Conservation (phyloP, 2,113 vertebrate genomes). For the Hirundichthys speculiger region DNA sequence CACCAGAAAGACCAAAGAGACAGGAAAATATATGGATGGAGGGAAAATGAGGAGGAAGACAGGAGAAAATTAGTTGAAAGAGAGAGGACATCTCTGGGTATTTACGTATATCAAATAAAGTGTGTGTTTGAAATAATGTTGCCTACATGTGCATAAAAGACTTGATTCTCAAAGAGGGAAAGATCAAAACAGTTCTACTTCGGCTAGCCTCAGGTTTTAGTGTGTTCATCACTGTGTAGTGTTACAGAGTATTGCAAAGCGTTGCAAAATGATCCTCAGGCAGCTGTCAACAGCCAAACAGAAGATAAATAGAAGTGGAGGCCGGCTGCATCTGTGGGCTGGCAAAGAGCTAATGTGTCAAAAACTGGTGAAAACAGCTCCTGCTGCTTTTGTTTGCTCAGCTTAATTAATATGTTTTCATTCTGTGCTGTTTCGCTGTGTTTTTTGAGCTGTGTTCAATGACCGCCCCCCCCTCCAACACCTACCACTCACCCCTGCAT, state of each 20-base stretch:
- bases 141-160: conserved; percentile 5
- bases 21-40: not conserved
- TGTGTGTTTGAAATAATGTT: conserved; percentile 8
- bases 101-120: conserved; percentile 1
- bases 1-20: not conserved
- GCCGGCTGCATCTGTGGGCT: conserved; percentile 28
- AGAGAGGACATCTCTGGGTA: not conserved
- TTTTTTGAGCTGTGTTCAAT: conserved; percentile 18
- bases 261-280: conserved; percentile 57
- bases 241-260: conserved; percentile 50
- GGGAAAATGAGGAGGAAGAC: not conserved
- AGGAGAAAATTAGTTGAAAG: not conserved
- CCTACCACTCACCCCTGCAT: conserved; percentile 16
- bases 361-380: conserved; percentile 14
- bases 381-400: conserved; percentile 37
- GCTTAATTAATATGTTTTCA: conserved; percentile 31
- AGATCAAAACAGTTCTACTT: conserved; percentile 33
- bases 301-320: conserved; percentile 40
- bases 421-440: not conserved
- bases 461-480: conserved; percentile 15
- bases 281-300: conserved; percentile 15
- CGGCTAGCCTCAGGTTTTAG: conserved; percentile 11
- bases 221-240: conserved; percentile 15
- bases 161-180: conserved; percentile 19
- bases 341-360: conserved; percentile 24